Evolutionary conservation across 1,140 invertebrate genomes (phyloP), one percentile per base, ranked within the genome.

Genomic region (Gonatopus flavifemur): DNA sequence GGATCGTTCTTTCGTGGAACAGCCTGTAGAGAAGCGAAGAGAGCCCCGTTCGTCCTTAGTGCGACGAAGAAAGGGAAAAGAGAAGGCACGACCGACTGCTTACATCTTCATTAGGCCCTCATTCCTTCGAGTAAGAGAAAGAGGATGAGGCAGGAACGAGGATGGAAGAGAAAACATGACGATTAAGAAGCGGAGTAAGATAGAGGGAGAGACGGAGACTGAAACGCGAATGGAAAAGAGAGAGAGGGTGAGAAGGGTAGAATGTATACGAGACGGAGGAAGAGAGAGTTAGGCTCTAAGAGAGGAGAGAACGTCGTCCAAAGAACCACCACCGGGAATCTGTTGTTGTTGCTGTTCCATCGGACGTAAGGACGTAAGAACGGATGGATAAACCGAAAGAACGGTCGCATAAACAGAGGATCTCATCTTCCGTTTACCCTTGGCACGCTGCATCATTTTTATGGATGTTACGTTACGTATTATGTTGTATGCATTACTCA

Each of bases 21-120:
- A 40, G 52, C 49, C 55, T 58, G 63, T 65, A 59, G 32, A 51
- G 43, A 52, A 37, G 42, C 53, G 55, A 59, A 45, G 36, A 60
- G 55, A 42, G 38, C 42, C 30, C 56, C 39, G 44, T 38, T 33
- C 22, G 37, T 35, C 32, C 32, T 49, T 39, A 35, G 50, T 22
- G 46, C 20, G 63, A 70, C 57, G 56, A 67, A 61, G 67, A 66
- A 49, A 57, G 53, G 59, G 52, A 49, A 62, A 65, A 62, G 66
- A 66, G 69, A 74, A 72, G 64, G 64, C 62, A 59, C 66, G 66
- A 49, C 57, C 67, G 72, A 78, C 72, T 76, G 73, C 74, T 77
- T 76, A 78, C 73, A 76, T 78, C 76, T 77, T 76, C 74, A 77
- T 77, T 77, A 77, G 73, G 67, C 70, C 64, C 66, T 62, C 66